These are phyloP conservation scores for Temnothorax rugatulus DNA, from an alignment of 2,888 invertebrate genomes.

Conservation along the genomic window DNA sequence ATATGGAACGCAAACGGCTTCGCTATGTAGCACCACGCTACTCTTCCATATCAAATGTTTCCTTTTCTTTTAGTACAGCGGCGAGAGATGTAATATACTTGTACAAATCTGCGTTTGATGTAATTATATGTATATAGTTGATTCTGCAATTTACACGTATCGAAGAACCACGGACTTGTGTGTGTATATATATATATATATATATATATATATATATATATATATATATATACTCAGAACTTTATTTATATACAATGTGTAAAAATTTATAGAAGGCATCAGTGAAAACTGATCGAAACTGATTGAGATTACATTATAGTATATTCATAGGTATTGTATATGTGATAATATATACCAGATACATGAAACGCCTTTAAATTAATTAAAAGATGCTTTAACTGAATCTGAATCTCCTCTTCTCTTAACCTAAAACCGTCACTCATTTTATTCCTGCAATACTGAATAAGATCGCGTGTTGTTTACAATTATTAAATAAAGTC, in stretches of 20 bases:
- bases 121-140: constrained; percentile 4
- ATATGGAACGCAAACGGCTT: constrained; percentile 20
- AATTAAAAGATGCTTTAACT: neutral
- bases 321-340: neutral
- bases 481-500: too few species aligned
- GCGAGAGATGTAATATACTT: constrained; percentile 8
- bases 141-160: neutral
- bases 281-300: neutral
- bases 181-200: too few species aligned
- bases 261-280: neutral
- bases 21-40: neutral
- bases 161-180: neutral
- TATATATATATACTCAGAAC: neutral
- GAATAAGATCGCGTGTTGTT: too few species aligned
- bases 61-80: neutral
- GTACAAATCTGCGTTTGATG: neutral
- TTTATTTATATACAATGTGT: constrained; percentile 20
- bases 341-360: neutral
- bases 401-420: neutral
- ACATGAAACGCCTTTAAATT: neutral
- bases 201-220: too few species aligned
- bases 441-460: neutral
- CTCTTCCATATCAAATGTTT: neutral
- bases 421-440: neutral
- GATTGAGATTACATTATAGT: neutral